Evolutionary conservation across 2,113 vertebrate species (phyloP), one percentile per base, ranked within the genome.

Genomic region (Benitochromis conjunctus): DNA sequence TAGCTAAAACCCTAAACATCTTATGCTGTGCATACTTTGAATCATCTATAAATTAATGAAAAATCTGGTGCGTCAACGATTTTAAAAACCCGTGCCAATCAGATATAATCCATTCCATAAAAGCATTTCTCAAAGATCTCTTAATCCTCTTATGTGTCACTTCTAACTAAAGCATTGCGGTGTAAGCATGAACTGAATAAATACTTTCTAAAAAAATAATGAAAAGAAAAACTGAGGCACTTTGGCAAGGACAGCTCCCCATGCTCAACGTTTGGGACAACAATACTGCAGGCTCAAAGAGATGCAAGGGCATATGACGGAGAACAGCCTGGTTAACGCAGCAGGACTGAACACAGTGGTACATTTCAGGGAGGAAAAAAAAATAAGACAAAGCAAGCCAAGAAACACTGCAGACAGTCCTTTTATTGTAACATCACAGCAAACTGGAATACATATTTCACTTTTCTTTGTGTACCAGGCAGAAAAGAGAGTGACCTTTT

Each of bases 91-190:
- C 5, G 53, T 64, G 43, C 79, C 83, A 91, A 92, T 90, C 80
- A 85, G 81, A 89, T 83, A 34, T 57, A 86, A 90, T 90, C 82
- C 84, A 87, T 89, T 88, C 62, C 43, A 83, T 79, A 78, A 87
- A 89, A 79, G 51, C 56, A 46, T 78, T 88, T 85, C 83, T 8
- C 11, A 31, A 66, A 82, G 58, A 81, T 88, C 58, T 88, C 57
- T 62, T 88, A 92, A 91, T 90, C 88, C 83, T 85, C 81, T 92
- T 92, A 85, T 71, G 82, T 77, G 66, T 86, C 88, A 82, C 74
- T 86, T 80, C 83, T 85, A 89, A 94, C 87, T 86, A 82, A 85
- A 83, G 51, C 62, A 36, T 86, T 78, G 81, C 79, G 74, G 31
- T 51, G 11, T 4, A 54, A 79, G 81, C 87, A 77, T 36, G 88